Base-by-base conservation (phyloP, 2,113 vertebrate species). In the Atlantisia rogersi region DNA sequence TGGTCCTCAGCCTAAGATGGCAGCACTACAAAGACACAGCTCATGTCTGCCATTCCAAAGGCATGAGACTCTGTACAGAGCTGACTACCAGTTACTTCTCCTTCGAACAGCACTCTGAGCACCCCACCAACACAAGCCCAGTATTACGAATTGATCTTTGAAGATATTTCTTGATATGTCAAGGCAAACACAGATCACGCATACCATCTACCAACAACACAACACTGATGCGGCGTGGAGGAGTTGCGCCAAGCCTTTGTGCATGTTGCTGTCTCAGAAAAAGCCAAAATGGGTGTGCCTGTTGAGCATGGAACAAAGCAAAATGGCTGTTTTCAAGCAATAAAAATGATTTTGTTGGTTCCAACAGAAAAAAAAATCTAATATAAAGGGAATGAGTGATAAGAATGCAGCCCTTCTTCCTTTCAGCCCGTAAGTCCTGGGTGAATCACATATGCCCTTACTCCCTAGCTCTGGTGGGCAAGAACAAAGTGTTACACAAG, bases 131-230 rank as follows among this genome's bases (percentile, higher is more conserved):
- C 24, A 50, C 32, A 29, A 35, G 59, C n/a, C 65, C 58, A 42
- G 53, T 6, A 84, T 35, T 88, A 35, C 20, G 53, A 75, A 26
- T 1, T 40, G 26, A 40, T 31, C 18, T 64, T 67, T 81, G 52
- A 56, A 78, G 52, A 67, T 0, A 0, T 28, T 82, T 68, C 64
- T 86, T 64, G 39, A 39, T 60, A 64, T 0, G 0, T 62, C 62
- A 60, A 93, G 55, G 81, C 42, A 83, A 86, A 90, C 2, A 3
- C 81, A 35, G 40, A 52, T 26, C 35, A n/a, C 76, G 32, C 46
- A 70, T 46, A n/a, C 67, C 60, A 19, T 70, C 19, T 67, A 79
- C n/a, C 11, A 77, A 8, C 68, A 85, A 3, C 28, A 35, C 69
- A 48, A 44, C 29, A 42, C 37, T 42, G 67, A 58, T 76, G 71